Conservation (phyloP, 2,888 invertebrate species). For the Ernsta delagoae region DNA sequence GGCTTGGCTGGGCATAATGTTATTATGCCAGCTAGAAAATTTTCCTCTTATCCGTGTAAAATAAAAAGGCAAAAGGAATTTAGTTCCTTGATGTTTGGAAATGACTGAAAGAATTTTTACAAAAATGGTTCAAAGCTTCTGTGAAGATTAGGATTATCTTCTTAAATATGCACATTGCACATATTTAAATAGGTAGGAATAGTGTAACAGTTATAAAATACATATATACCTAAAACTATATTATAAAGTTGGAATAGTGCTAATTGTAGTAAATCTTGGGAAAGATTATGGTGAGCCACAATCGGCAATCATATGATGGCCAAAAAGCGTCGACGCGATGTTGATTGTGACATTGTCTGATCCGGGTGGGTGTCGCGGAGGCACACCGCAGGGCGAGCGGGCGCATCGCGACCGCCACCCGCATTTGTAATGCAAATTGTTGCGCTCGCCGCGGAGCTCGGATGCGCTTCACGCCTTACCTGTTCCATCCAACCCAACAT, state of each 20-base stretch:
- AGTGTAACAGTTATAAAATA: too few species aligned
- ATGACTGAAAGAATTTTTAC: too few species aligned
- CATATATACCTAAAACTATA: background rate
- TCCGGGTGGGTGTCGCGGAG: conserved; percentile 59
- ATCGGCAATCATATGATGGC: conserved; percentile 79
- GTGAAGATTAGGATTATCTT: too few species aligned
- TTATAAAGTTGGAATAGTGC: conserved; percentile 1
- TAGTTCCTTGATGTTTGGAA: too few species aligned
- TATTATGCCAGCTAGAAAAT: too few species aligned
- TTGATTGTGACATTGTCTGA: conserved; percentile 84
- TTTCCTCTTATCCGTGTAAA: too few species aligned
- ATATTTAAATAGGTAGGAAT: too few species aligned
- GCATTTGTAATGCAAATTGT: conserved; percentile 67
- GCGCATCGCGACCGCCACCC: conserved; percentile 68
- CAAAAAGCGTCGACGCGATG: conserved; percentile 82
- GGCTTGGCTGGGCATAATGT: too few species aligned
- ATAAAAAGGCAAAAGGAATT: too few species aligned
- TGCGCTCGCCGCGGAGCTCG: conserved; percentile 59
- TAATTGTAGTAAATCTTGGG: conserved; percentile 52
- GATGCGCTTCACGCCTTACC: conserved; percentile 75
- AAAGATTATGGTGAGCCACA: conserved; percentile 69
- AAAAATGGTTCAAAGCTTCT: too few species aligned
- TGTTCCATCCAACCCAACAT: conserved; percentile 62
- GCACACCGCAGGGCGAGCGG: conserved; percentile 47
- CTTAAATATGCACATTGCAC: too few species aligned